Evolutionary conservation across 2,113 vertebrate species (phyloP).

Genomic region (Diadophis punctatus): DNA sequence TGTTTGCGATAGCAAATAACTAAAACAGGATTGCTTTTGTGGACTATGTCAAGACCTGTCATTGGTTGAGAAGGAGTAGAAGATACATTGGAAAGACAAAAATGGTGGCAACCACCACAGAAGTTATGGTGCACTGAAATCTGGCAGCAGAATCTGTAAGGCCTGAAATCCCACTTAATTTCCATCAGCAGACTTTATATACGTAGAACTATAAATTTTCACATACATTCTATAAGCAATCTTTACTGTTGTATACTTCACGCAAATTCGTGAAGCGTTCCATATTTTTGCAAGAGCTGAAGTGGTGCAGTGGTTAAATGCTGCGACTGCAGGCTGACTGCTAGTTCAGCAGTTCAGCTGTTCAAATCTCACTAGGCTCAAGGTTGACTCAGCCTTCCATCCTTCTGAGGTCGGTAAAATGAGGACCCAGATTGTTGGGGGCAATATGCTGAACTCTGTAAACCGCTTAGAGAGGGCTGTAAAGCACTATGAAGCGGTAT

Average conservation of each 20-base stretch:
- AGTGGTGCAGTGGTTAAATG: no score
- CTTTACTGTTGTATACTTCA: neutral
- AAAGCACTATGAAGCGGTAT: no score
- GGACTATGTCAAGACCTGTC: neutral
- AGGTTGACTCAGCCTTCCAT: no score
- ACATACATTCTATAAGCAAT: neutral
- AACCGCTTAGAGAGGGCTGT: no score
- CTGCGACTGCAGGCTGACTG: no score
- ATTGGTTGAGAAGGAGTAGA: neutral
- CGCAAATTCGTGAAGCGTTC: no score
- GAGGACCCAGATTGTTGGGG: no score
- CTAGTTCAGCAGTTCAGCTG: no score
- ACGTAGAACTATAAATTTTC: neutral
- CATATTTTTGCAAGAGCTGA: no score
- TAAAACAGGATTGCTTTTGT: neutral
- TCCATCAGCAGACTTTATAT: neutral
- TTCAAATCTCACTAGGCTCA: no score
- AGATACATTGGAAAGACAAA: neutral
- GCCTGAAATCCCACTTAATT: neutral
- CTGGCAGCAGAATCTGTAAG: neutral
- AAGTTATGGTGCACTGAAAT: neutral
- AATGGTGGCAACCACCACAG: neutral
- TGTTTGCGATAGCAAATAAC: neutral
- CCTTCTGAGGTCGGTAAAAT: no score
- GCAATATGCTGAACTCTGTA: no score